These are phyloP conservation scores for Heliothis virescens DNA, from an alignment of 1,140 invertebrate species.

Conservation along the genomic window DNA sequence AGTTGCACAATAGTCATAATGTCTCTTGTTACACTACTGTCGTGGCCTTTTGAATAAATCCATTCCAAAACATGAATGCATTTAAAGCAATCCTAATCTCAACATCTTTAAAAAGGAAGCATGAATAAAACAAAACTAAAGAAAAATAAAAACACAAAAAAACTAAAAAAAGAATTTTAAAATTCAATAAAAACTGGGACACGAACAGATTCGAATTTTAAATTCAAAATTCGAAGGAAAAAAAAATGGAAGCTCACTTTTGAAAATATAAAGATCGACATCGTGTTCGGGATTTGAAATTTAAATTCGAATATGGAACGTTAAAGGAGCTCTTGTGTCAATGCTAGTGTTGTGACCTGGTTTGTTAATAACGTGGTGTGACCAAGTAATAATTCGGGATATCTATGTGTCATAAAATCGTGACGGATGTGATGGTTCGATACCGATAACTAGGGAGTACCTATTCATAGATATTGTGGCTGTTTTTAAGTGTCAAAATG, in stretches of 20 bases:
- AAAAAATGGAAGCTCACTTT: constrained; percentile 21
- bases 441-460: too few species aligned
- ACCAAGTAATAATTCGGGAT: constrained; percentile 8
- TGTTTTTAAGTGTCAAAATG: too few species aligned
- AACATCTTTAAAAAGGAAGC: background rate
- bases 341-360: constrained; percentile 18
- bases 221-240: constrained; percentile 32
- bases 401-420: too few species aligned
- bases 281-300: constrained; percentile 42
- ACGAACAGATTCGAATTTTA: constrained; percentile 22
- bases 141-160: constrained; percentile 5
- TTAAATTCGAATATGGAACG: constrained; percentile 46
- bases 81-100: background rate
- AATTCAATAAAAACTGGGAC: constrained; percentile 37
- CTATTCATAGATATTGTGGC: too few species aligned
- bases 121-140: background rate
- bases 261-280: constrained; percentile 20
- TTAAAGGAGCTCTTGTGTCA: constrained; percentile 21
- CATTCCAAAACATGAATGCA: too few species aligned
- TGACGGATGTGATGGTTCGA: too few species aligned
- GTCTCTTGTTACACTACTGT: too few species aligned
- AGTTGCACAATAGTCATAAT: too few species aligned
- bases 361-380: constrained; percentile 18
- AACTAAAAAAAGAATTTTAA: background rate
- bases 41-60: too few species aligned